Conservation (phyloP, 2,797 vertebrate species). For the Ataeniobius toweri region DNA sequence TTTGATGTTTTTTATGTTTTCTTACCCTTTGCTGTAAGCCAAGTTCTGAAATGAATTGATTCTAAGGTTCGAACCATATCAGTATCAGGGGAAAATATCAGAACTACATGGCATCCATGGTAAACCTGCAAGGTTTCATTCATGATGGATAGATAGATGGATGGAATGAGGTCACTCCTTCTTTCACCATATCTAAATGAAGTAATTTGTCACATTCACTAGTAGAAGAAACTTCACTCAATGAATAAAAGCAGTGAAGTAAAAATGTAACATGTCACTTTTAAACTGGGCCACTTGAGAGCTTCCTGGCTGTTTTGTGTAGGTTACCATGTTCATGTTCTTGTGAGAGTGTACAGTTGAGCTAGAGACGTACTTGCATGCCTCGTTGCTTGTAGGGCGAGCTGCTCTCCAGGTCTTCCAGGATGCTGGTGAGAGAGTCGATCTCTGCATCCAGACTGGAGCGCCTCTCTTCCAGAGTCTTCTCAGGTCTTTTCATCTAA, state of each 20-base stretch:
- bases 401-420: slow-evolving; percentile 95
- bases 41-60: background rate
- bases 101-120: too few species aligned
- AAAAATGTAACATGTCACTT: background rate
- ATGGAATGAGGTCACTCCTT: too few species aligned
- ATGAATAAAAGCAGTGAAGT: background rate
- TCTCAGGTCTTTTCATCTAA: slow-evolving; percentile 88
- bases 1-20: background rate
- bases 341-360: background rate
- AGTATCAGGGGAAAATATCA: too few species aligned
- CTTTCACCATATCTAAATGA: too few species aligned
- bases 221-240: background rate
- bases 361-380: slow-evolving; percentile 74
- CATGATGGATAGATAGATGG: too few species aligned
- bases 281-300: background rate
- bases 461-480: slow-evolving; percentile 92
- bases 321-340: too few species aligned
- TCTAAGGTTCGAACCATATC: too few species aligned
- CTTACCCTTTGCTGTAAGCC: background rate
- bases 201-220: too few species aligned
- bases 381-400: slow-evolving; percentile 91
- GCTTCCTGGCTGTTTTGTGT: background rate
- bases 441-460: slow-evolving; percentile 97
- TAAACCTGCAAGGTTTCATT: too few species aligned
- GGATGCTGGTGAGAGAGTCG: slow-evolving; percentile 95